A percentile compares a stretch with the other conserved stretches of the same genome.
Conservation (phyloP, 2,113 vertebrate genomes). For the Cyrtonyx montezumae region DNA sequence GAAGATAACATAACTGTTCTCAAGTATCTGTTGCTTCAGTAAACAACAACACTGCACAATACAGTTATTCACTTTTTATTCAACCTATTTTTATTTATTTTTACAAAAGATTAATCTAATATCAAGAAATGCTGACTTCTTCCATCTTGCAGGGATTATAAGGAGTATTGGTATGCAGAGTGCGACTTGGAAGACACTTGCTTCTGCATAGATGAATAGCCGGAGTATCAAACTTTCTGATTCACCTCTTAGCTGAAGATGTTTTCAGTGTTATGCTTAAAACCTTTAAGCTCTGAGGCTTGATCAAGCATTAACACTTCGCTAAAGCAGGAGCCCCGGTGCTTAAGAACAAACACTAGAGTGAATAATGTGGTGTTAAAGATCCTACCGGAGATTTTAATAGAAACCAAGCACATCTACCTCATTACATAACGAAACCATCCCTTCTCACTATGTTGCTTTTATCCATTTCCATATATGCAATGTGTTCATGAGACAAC, state of each 20-base stretch:
- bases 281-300: conserved; percentile 32
- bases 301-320: conserved; percentile 35
- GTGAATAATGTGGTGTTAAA: not conserved
- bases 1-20: not conserved
- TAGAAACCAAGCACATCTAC: not conserved
- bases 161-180: not conserved
- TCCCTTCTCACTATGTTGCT: not conserved
- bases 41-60: not conserved
- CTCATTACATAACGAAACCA: not conserved
- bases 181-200: not conserved
- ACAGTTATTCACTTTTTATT: not conserved
- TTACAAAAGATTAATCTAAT: conserved; percentile 13
- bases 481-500: not conserved
- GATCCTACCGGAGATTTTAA: not conserved
- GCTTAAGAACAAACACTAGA: not conserved
- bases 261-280: conserved; percentile 12
- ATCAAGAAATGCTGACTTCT: not conserved
- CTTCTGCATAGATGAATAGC: not conserved
- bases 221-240: not conserved
- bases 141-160: not conserved
- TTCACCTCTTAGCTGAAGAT: conserved; percentile 14
- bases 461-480: not conserved
- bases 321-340: not conserved
- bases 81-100: not conserved
- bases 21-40: not conserved